Percentiles rank a stretch among this genome's conserved stretches.
These are phyloP conservation scores for Peucedramus taeniatus DNA, from an alignment of 2,113 vertebrate genomes.

Conservation along the genomic window DNA sequence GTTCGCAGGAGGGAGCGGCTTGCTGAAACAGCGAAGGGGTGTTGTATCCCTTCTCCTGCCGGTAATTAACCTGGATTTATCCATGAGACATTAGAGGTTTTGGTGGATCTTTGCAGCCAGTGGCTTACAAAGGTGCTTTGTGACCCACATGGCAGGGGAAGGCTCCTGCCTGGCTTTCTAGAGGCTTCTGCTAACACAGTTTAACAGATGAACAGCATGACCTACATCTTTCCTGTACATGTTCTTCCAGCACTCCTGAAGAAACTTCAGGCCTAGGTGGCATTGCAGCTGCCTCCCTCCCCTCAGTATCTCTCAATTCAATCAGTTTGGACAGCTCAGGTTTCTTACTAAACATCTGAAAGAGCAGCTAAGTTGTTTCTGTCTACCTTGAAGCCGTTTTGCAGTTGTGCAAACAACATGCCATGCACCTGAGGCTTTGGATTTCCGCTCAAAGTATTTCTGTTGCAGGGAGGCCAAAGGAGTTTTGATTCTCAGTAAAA, in stretches of 20 bases:
- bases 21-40: accelerated
- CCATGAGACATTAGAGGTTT: accelerated
- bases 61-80: neutral
- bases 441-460: neutral
- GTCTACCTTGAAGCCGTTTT: neutral
- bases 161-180: neutral
- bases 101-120: neutral
- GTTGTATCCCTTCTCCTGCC: neutral
- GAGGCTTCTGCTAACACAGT: neutral
- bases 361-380: neutral
- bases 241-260: neutral
- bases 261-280: neutral
- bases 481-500: neutral
- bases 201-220: neutral
- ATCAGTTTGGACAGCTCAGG: neutral
- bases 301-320: neutral
- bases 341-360: neutral
- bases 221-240: neutral
- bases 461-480: neutral
- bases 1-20: neutral
- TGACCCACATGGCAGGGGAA: neutral
- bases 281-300: neutral
- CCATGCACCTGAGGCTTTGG: accelerated
- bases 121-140: neutral
- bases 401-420: neutral